These are phyloP conservation scores for Daktulosphaira vitifoliae DNA, from an alignment of 1,140 invertebrate species.

Conservation along the genomic window DNA sequence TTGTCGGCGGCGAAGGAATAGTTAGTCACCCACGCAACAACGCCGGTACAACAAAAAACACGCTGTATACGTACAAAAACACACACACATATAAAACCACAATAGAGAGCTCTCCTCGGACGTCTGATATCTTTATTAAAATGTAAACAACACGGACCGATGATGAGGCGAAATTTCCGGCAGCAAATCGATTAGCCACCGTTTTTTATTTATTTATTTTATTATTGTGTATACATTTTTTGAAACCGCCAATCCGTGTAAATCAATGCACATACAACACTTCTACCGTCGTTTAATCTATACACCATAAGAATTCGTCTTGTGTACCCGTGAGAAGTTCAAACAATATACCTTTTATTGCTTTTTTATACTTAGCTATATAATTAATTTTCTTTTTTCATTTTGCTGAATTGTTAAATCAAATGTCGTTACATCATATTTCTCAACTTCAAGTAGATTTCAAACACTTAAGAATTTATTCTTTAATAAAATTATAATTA, in stretches of 20 bases:
- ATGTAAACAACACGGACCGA: conserved; percentile 30
- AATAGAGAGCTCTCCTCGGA: conserved; percentile 32
- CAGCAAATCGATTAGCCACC: conserved; percentile 22
- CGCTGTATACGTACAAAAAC: conserved; percentile 28
- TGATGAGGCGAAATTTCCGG: conserved; percentile 34
- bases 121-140: conserved; percentile 30
- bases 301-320: no score
- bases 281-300: conserved; percentile 36
- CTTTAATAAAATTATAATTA: no score
- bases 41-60: conserved; percentile 34
- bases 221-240: no score
- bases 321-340: no score
- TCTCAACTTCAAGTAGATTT: no score
- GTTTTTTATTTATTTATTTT: background rate
- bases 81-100: conserved; percentile 35
- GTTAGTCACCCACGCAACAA: conserved; percentile 27
- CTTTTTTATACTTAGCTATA: no score
- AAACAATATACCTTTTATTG: no score
- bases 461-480: no score
- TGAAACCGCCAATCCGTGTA: conserved; percentile 16
- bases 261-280: conserved; percentile 39
- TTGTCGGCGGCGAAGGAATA: background rate
- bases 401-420: no score
- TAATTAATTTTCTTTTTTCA: no score
- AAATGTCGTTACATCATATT: no score